Evolutionary conservation across 2,888 invertebrate genomes (phyloP), one percentile per base, ranked within the genome.

Genomic region (Calliscelio sp.): DNA sequence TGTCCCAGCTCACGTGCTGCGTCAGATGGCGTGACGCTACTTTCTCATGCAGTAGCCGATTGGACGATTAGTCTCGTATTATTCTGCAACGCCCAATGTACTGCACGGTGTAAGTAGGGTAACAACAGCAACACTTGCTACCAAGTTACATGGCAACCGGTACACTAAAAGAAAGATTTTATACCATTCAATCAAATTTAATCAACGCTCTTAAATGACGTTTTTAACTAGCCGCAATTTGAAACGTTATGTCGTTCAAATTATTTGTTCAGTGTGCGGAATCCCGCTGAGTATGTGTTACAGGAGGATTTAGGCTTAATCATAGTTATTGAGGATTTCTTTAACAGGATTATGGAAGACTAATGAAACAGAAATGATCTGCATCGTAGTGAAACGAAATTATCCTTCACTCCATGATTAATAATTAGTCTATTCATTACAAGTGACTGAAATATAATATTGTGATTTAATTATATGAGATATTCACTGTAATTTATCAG

Each of bases 21-120:
- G 79, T 79, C 79, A 84, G 79, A 53, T 84, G 83, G 83, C 83
- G 79, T 84, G 79, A 84, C 74, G 83, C 79, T 84, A 84, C 83
- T 84, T 84, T 84, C 83, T 79, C 83, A 79, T 84, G 65, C 44
- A 75, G 74, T 79, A 84, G 83, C 38, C 79, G 79, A 74, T 63
- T 79, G 83, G 74, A 84, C 83, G 79, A 79, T 84, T 84, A 83
- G 78, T 78, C 75, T 83, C 68, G 78, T 79, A 83, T 83, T 83
- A 79, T 79, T 83, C 78, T 74, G 68, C 68, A 83, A 83, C 78
- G 83, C 79, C 79, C 70, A 83, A 83, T 83, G 46, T 77, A 81
- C 71, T 49, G 10, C 38, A 24, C 61, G 7, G 44, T 16, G 46
- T 82, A 83, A 83, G 83, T 83, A 83, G 83, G 83, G 59, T 83